Percentiles rank a stretch among this genome's conserved stretches.
These are phyloP conservation scores for Leptopilina myrica DNA, from an alignment of 2,888 invertebrate species.

Conservation along the genomic window DNA sequence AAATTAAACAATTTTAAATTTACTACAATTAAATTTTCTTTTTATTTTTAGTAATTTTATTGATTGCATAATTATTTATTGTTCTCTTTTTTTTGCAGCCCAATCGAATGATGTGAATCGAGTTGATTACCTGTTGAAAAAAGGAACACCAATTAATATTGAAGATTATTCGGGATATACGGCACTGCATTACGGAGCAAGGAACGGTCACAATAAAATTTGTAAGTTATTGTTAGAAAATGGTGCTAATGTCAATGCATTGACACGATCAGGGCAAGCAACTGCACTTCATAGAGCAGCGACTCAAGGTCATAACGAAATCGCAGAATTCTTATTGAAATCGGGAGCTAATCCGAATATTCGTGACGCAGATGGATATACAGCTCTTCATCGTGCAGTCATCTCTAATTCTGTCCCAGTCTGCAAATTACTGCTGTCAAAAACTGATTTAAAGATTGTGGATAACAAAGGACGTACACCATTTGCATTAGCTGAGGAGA, in stretches of 20 bases:
- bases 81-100: slow-evolving; percentile 77
- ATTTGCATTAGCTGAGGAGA: slow-evolving; percentile 84
- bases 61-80: too few relatives aligned
- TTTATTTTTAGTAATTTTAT: too few relatives aligned
- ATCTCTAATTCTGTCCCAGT: slow-evolving; percentile 80
- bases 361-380: slow-evolving; percentile 89
- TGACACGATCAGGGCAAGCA: slow-evolving; percentile 86
- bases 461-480: slow-evolving; percentile 88
- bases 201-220: slow-evolving; percentile 85
- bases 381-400: slow-evolving; percentile 86
- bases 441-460: slow-evolving; percentile 80
- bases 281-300: slow-evolving; percentile 92
- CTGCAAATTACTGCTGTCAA: slow-evolving; percentile 80
- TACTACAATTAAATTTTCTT: too few relatives aligned
- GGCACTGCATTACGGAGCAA: slow-evolving; percentile 92
- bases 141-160: slow-evolving; percentile 80
- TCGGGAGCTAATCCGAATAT: slow-evolving; percentile 81
- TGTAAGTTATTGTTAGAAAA: slow-evolving; percentile 84
- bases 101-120: slow-evolving; percentile 85
- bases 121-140: slow-evolving; percentile 80
- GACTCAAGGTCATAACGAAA: slow-evolving; percentile 82
- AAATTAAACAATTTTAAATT: too few relatives aligned
- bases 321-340: slow-evolving; percentile 83
- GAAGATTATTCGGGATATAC: slow-evolving; percentile 89
- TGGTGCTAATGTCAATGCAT: slow-evolving; percentile 85